These are phyloP conservation scores for Pogonophryne albipinna DNA, from an alignment of 2,797 vertebrate species.

Conservation along the genomic window DNA sequence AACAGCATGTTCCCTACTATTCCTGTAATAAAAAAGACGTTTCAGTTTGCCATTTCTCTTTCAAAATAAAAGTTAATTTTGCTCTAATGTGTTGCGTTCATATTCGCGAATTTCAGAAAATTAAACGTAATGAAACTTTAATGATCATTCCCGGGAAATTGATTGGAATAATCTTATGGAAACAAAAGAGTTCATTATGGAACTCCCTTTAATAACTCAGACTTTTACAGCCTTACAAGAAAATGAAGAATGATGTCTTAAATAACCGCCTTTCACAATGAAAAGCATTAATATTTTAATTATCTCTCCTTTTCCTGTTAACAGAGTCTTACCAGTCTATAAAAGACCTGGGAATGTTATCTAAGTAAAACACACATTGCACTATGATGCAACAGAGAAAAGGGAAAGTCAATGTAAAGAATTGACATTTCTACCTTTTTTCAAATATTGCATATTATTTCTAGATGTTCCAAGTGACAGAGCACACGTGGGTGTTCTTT, in stretches of 20 bases:
- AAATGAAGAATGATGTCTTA: neutral
- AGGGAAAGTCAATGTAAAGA: constrained; percentile 4
- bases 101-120: constrained; percentile 1
- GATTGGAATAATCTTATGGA: constrained; percentile 5
- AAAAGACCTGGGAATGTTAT: constrained; percentile 35
- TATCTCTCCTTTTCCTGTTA: constrained; percentile 12
- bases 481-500: constrained; percentile 48
- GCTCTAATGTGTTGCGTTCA: neutral
- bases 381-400: constrained; percentile 37
- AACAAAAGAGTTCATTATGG: neutral
- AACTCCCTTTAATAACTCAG: constrained; percentile 1
- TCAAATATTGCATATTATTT: constrained; percentile 35
- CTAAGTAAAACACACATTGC: constrained; percentile 33
- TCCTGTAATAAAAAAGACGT: neutral
- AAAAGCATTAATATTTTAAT: constrained; percentile 31
- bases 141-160: constrained; percentile 11
- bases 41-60: neutral
- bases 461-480: constrained; percentile 31
- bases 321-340: constrained; percentile 17
- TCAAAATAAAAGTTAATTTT: neutral
- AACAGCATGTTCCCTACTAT: neutral
- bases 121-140: constrained; percentile 4
- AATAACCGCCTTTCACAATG: constrained; percentile 1
- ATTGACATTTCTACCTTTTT: constrained; percentile 33
- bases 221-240: constrained; percentile 1